phyloP scores from a whole-genome alignment of 2,797 vertebrate species.

The Eptatretus atami region DNA sequence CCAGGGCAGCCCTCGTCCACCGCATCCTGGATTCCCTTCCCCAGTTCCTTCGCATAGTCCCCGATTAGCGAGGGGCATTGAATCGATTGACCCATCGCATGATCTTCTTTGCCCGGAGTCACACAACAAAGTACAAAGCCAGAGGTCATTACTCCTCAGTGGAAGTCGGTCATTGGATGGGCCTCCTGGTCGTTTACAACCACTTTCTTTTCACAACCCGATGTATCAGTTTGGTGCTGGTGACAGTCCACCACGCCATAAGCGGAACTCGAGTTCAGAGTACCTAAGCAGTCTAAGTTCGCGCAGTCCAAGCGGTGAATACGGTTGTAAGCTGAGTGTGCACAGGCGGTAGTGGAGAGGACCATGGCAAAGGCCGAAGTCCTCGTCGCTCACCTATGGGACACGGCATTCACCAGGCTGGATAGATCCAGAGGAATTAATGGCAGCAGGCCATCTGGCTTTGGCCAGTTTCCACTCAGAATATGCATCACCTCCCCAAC shows the following conservation, averaged over 20 bases:
- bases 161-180: constrained; percentile 1
- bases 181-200: constrained; percentile 20
- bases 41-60: neutral
- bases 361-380: constrained; percentile 12
- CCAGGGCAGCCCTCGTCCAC: constrained; percentile 26
- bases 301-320: constrained; percentile 84
- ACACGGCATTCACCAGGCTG: too few species aligned
- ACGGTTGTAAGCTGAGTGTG: constrained; percentile 26
- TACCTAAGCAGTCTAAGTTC: constrained; percentile 92
- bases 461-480: neutral
- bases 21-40: constrained; percentile 42
- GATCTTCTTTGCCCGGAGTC: neutral
- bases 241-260: constrained; percentile 46
- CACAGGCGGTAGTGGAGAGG: constrained; percentile 23
- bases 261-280: constrained; percentile 68
- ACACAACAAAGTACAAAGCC: neutral
- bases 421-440: neutral
- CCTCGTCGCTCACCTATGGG: neutral
- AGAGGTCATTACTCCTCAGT: constrained; percentile 1
- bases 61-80: neutral
- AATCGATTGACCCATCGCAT: neutral
- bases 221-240: constrained; percentile 97
- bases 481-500: constrained; percentile 21
- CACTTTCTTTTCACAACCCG: constrained; percentile 90
- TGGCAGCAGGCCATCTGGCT: neutral